Conservation (phyloP, 2,888 invertebrate genomes). For the Cephus nigrinus region DNA sequence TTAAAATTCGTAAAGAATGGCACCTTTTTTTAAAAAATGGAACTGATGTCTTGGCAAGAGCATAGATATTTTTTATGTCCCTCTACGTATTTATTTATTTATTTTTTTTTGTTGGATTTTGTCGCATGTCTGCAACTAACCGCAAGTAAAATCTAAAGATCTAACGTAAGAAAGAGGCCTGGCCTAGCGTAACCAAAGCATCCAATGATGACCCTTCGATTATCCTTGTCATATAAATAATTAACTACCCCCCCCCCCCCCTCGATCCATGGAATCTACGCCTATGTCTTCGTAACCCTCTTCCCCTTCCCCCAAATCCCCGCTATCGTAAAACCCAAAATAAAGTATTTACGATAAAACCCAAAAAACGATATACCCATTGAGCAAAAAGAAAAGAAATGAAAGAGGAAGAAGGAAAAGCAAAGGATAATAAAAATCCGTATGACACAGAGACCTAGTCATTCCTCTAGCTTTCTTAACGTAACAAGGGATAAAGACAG, state of each 20-base stretch:
- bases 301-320: constrained; percentile 18
- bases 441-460: constrained; percentile 49
- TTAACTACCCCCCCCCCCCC: constrained; percentile 11
- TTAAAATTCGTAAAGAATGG: no score
- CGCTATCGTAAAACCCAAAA: constrained; percentile 10
- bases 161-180: constrained; percentile 53
- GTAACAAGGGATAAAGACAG: constrained; percentile 23
- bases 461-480: constrained; percentile 20
- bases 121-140: constrained; percentile 58
- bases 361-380: constrained; percentile 40
- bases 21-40: no score
- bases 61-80: background rate
- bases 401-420: constrained; percentile 13
- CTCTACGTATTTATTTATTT: constrained; percentile 1
- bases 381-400: constrained; percentile 18
- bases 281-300: constrained; percentile 28
- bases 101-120: constrained; percentile 30
- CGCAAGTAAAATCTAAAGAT: constrained; percentile 29
- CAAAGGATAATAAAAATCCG: background rate
- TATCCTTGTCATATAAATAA: background rate
- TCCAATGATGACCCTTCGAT: background rate
- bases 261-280: constrained; percentile 29
- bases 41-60: background rate
- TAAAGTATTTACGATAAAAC: constrained; percentile 25
- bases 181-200: constrained; percentile 66